Base-by-base conservation (phyloP, 2,888 invertebrate species). In the Acrobasis repandana region DNA sequence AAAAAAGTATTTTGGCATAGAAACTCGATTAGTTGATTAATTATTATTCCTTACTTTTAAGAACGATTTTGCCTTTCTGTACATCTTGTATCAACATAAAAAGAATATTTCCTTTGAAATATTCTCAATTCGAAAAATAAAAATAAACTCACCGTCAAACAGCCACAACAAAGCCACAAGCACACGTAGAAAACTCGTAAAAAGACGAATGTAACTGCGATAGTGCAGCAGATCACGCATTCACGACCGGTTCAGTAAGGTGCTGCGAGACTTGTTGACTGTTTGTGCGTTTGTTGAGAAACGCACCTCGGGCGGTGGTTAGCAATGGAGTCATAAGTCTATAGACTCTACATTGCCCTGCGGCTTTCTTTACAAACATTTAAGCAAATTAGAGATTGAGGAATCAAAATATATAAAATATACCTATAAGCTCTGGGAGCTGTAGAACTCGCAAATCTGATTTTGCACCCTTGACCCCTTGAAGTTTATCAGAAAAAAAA, bases 181-280 rank as follows among this genome's bases (percentile, higher is more conserved):
- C 14, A 50, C 28, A 28, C 14, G 43, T 43, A 43, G n/a, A 43
- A 11, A 11, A 14, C 43, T 43, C 43, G 11, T 14, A 14, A 43
- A 43, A 43, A 43, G 1, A 43, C 38, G 3, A 38, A 9, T 14
- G 43, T 14, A 43, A 10, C 43, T 43, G 43, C 43, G 43, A 43
- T 28, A 20, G 14, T 6, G 9, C 20, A 28, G 9, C 20, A 28
- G 49, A 28, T 6, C 28, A 28, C 9, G 11, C 2, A 14, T 1
- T 16, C 52, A 36, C 34, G 52, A 52, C 52, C 34, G 52, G 52
- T 52, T 52, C 10, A 36, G 36, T 52, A 36, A 36, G 36, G 34
- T 52, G 15, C 36, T 10, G 11, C 36, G 52, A 36, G 36, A 36
- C 52, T 50, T 50, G 49, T 18, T 9, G 20, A 11, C 14, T 1